A percentile compares a stretch with the other conserved stretches of the same genome.
phyloP scores from a whole-genome alignment of 2,113 vertebrate species.

The Marmota monax region DNA sequence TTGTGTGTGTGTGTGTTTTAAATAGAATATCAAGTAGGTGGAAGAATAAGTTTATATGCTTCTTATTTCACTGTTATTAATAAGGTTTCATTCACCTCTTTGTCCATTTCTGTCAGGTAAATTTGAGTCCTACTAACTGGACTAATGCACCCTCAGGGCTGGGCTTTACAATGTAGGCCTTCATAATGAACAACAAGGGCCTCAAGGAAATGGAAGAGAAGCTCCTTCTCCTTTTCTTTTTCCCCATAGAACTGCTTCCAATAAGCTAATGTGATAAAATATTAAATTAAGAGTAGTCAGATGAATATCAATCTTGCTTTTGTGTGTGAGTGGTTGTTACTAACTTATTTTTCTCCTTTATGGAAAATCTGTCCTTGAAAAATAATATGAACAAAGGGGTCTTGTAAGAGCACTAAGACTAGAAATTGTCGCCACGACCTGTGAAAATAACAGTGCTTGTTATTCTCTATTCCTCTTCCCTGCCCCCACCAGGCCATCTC shows the following conservation, averaged over 20 bases:
- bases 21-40: neutral
- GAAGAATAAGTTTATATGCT: neutral
- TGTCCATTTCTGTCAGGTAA: conserved; percentile 28
- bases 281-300: neutral
- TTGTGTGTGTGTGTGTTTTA: neutral
- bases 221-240: neutral
- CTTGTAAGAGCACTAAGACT: neutral
- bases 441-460: neutral
- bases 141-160: conserved; percentile 4
- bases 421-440: conserved; percentile 14
- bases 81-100: neutral
- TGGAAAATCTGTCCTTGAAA: conserved; percentile 50
- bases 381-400: neutral
- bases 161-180: neutral
- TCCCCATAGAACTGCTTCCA: neutral
- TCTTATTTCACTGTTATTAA: neutral
- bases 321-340: conserved; percentile 7
- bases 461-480: neutral
- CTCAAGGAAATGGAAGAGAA: neutral
- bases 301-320: conserved; percentile 48
- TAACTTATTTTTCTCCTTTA: conserved; percentile 60
- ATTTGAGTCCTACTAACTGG: neutral
- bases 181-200: conserved; percentile 1
- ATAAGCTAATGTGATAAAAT: conserved; percentile 43
- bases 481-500: neutral